Conservation (phyloP, 2,113 vertebrate genomes). For the Sebastes schlegelii region DNA sequence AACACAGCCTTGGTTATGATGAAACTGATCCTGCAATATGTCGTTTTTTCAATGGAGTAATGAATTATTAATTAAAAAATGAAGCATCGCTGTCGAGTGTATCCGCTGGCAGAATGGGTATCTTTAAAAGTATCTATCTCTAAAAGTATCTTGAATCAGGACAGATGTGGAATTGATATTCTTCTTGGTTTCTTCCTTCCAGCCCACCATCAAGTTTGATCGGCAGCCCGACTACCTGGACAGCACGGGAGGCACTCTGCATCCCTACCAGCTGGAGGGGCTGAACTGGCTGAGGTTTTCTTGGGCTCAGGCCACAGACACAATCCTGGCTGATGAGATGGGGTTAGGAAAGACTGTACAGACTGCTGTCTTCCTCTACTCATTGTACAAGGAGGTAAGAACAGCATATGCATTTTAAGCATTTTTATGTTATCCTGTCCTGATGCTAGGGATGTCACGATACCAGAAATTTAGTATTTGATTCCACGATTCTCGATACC, state of each 20-base stretch:
- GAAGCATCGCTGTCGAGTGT: neutral
- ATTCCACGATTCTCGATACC: no score
- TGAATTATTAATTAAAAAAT: neutral
- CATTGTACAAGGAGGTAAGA: slow-evolving; percentile 95
- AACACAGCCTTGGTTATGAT: neutral
- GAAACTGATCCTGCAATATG: neutral
- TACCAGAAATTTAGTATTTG: no score
- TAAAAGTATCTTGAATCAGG: neutral
- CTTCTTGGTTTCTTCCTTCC: slow-evolving; percentile 22
- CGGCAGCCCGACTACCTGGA: slow-evolving; percentile 95
- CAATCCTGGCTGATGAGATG: slow-evolving; percentile 99
- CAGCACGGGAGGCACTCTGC: slow-evolving; percentile 92
- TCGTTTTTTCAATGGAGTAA: neutral
- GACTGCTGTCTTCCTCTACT: slow-evolving; percentile 97
- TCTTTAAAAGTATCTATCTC: no score
- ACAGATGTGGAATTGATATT: slow-evolving; percentile 14
- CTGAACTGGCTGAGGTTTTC: slow-evolving; percentile 98
- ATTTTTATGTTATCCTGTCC: neutral
- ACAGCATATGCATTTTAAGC: neutral
- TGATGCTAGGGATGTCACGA: neutral
- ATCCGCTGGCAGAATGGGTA: neutral
- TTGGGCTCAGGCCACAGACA: slow-evolving; percentile 98
- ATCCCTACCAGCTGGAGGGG: slow-evolving; percentile 98
- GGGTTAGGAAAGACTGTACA: slow-evolving; percentile 98
- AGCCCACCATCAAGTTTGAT: slow-evolving; percentile 98